phyloP scores from a whole-genome alignment of 2,797 vertebrate species.

The Notoglanidium macrostoma region DNA sequence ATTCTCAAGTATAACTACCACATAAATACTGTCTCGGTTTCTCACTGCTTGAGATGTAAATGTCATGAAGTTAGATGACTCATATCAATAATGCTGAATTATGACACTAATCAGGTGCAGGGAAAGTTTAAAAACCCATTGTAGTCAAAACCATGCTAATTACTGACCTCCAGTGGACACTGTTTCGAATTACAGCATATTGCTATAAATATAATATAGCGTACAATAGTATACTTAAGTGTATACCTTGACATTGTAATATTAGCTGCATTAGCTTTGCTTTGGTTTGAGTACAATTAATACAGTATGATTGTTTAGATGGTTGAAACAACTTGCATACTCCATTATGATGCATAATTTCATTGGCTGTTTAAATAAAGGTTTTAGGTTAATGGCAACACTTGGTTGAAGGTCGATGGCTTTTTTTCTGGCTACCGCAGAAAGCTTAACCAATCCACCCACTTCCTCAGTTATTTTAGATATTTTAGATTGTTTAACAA shows the following conservation, averaged over 20 bases:
- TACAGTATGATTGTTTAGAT: not conserved
- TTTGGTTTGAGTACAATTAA: not conserved
- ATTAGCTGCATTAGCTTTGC: constrained; percentile 1
- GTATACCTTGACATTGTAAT: not conserved
- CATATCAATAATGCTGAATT: constrained; percentile 34
- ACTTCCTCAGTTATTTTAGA: not conserved
- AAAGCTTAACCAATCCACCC: not conserved
- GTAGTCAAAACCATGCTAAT: constrained; percentile 1
- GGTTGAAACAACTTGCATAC: not conserved
- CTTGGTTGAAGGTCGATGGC: not conserved
- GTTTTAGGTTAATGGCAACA: not conserved
- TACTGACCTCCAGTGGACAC: constrained; percentile 50
- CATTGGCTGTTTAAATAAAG: not conserved
- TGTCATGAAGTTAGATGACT: constrained; percentile 52
- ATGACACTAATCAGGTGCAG: constrained; percentile 35
- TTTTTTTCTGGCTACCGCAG: not conserved
- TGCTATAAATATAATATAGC: not conserved
- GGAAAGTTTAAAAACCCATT: not conserved
- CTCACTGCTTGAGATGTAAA: constrained; percentile 45
- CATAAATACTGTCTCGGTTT: constrained; percentile 41
- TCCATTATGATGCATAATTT: not conserved
- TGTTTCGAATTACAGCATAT: not conserved
- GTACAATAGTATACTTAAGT: not conserved
- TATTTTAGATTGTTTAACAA: not conserved
- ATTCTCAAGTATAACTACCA: constrained; percentile 44